A percentile compares a stretch with the other conserved stretches of the same genome.
phyloP scores from a whole-genome alignment of 2,888 invertebrate species.

The Teinopalpus imperialis region DNA sequence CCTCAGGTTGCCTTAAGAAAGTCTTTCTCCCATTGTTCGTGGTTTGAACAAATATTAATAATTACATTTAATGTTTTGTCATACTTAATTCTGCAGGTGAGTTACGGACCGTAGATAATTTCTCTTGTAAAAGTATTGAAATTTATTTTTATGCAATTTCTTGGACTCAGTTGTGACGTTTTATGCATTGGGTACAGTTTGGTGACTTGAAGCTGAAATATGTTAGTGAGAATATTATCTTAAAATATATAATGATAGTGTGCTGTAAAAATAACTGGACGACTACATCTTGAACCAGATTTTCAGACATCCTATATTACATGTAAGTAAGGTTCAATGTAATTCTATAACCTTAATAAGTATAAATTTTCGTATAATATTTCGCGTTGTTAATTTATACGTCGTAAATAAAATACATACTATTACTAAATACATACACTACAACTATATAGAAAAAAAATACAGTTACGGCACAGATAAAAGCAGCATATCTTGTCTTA shows the following conservation, averaged over 20 bases:
- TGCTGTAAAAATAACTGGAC: not conserved
- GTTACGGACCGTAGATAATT: slow-evolving; percentile 39
- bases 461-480: too few species aligned
- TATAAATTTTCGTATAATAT: too few species aligned
- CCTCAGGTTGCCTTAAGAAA: slow-evolving; percentile 66
- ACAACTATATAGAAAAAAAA: too few species aligned
- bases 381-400: too few species aligned
- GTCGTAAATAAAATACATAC: too few species aligned
- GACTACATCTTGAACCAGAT: too few species aligned
- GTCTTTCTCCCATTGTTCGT: slow-evolving; percentile 68
- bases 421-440: too few species aligned
- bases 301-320: too few species aligned
- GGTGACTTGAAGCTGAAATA: slow-evolving; percentile 18
- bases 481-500: too few species aligned
- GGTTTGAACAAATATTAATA: slow-evolving; percentile 58
- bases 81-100: slow-evolving; percentile 52
- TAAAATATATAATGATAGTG: not conserved
- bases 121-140: slow-evolving; percentile 32
- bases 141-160: slow-evolving; percentile 26
- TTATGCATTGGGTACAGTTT: slow-evolving; percentile 35
- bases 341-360: too few species aligned
- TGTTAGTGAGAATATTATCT: not conserved
- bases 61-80: slow-evolving; percentile 54
- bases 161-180: slow-evolving; percentile 34
- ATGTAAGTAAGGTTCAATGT: too few species aligned